Evolutionary conservation across 2,113 vertebrate species (phyloP).

Genomic region (Lepisosteus osseus): DNA sequence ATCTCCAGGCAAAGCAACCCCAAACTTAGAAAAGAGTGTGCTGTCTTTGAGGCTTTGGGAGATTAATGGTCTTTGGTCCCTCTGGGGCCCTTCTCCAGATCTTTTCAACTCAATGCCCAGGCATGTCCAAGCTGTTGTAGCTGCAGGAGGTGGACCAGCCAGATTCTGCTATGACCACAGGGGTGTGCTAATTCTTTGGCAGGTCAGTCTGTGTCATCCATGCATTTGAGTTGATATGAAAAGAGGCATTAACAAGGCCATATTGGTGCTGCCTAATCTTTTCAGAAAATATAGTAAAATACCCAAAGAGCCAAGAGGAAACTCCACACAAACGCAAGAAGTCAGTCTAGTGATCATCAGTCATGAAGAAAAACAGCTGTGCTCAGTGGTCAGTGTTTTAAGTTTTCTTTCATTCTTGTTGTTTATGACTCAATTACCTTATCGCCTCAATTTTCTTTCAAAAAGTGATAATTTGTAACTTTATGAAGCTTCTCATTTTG

Average conservation of each 20-base stretch:
- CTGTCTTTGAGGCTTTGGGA: slow-evolving; percentile 50
- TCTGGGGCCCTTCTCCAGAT: slow-evolving; percentile 27
- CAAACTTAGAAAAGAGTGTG: slow-evolving; percentile 1
- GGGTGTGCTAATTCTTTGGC: slow-evolving; percentile 62
- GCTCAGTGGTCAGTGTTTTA: too few species aligned
- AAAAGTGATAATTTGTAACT: too few species aligned
- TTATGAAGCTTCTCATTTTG: too few species aligned
- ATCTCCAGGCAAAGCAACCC: slow-evolving; percentile 35
- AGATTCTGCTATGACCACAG: slow-evolving; percentile 39
- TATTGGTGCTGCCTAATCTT: slow-evolving; percentile 29
- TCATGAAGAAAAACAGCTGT: too few species aligned
- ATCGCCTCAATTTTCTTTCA: too few species aligned
- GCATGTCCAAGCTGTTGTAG: slow-evolving; percentile 63
- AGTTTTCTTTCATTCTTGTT: too few species aligned
- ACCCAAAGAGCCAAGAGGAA: too few species aligned
- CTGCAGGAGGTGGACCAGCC: slow-evolving; percentile 3
- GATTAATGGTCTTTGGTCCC: slow-evolving; percentile 60
- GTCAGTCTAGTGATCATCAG: too few species aligned
- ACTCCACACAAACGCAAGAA: too few species aligned
- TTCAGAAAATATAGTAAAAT: too few species aligned
- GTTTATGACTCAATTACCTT: too few species aligned
- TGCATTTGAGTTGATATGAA: slow-evolving; percentile 53
- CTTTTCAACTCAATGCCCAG: slow-evolving; percentile 64
- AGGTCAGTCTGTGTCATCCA: slow-evolving; percentile 54
- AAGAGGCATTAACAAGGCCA: slow-evolving; percentile 47